Conservation (phyloP, 2,888 invertebrate species). For the Caenorhabditis sinica region DNA sequence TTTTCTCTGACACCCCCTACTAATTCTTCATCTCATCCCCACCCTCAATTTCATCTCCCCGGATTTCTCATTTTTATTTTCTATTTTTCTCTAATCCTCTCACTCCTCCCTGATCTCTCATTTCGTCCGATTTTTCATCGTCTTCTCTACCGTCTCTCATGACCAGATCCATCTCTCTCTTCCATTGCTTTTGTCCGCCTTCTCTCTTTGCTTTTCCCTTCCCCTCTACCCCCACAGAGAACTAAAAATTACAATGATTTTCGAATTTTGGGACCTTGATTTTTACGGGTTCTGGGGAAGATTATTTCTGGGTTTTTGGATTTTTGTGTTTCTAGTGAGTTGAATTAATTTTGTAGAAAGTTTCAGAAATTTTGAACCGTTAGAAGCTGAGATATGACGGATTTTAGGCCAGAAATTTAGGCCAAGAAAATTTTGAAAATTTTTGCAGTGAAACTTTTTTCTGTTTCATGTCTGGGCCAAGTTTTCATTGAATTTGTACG, state of each 20-base stretch:
- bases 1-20: conserved; percentile 3
- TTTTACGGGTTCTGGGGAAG: not conserved
- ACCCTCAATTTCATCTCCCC: conserved; percentile 11
- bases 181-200: too few species aligned
- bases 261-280: conserved; percentile 7
- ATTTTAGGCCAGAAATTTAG: conserved; percentile 15
- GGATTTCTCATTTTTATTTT: not conserved
- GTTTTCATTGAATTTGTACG: too few species aligned
- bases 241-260: not conserved
- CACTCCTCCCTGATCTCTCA: not conserved
- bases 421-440: not conserved
- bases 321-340: not conserved
- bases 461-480: too few species aligned
- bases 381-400: not conserved
- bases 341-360: not conserved
- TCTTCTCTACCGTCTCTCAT: not conserved
- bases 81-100: conserved; percentile 1
- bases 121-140: not conserved
- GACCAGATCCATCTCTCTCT: not conserved
- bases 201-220: not conserved
- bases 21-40: conserved; percentile 19
- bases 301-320: not conserved
- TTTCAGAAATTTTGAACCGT: not conserved
- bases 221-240: not conserved
- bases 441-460: not conserved